Evolutionary conservation across 53 echinoderm and acorn worm genomes (phyloP).

Genomic region (Crossaster papposus): DNA sequence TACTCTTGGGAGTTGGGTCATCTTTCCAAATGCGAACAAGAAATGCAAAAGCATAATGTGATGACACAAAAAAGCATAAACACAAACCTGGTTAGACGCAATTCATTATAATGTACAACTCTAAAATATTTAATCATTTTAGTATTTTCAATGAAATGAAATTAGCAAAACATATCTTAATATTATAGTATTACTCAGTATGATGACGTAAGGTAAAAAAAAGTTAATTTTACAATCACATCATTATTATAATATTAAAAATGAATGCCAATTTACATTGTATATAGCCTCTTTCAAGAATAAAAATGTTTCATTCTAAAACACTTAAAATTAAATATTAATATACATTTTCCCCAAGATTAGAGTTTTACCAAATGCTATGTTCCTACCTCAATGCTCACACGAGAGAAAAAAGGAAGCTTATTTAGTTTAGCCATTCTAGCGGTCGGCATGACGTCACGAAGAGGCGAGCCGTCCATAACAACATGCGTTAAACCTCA

Average conservation of each 20-base stretch:
- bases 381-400: no score
- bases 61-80: no score
- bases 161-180: slow-evolving; percentile 11
- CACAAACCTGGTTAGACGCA: no score
- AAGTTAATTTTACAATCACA: slow-evolving; percentile 17
- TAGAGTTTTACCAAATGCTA: neutral
- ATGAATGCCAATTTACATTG: slow-evolving; percentile 41
- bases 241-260: slow-evolving; percentile 12
- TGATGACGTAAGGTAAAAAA: slow-evolving; percentile 36
- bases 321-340: slow-evolving; percentile 1
- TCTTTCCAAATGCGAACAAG: no score
- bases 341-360: slow-evolving; percentile 48
- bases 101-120: slow-evolving; percentile 30
- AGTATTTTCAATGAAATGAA: slow-evolving; percentile 22
- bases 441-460: no score
- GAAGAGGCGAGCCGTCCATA: no score
- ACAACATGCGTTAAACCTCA: no score
- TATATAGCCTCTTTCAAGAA: slow-evolving; percentile 6
- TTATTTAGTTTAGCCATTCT: no score
- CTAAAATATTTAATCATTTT: slow-evolving; percentile 17
- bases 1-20: no score
- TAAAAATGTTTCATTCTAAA: neutral
- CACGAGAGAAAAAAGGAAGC: no score
- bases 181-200: slow-evolving; percentile 6
- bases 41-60: no score